Conservation (phyloP, 2,113 vertebrate species). For the Scytalopus superciliaris region DNA sequence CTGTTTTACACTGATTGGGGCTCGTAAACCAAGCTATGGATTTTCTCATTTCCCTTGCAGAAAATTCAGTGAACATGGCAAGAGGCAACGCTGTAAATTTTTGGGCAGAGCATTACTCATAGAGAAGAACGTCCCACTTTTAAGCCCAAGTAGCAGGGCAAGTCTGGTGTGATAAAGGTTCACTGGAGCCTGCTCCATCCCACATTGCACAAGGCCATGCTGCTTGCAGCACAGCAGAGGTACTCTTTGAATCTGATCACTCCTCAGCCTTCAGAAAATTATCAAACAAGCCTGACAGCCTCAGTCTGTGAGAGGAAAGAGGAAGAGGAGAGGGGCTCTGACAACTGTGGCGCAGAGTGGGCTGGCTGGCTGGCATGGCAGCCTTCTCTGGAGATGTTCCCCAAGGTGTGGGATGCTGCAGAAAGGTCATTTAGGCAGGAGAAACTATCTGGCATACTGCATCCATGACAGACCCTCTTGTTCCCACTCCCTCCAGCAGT, state of each 20-base stretch:
- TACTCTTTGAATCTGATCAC: neutral
- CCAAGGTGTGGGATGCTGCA: fast-evolving
- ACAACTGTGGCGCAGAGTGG: fast-evolving
- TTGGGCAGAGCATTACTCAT: neutral
- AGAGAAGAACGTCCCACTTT: neutral
- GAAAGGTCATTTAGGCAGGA: neutral
- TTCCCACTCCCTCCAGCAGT: neutral
- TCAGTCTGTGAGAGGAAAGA: neutral
- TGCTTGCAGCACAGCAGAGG: neutral
- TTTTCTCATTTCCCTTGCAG: conserved; percentile 55
- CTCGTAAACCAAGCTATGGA: conserved; percentile 46
- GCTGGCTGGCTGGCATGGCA: neutral
- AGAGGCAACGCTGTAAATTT: neutral
- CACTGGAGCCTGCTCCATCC: neutral
- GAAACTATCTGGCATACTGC: neutral
- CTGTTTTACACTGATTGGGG: conserved; percentile 36
- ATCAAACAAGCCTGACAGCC: fast-evolving
- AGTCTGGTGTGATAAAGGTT: neutral
- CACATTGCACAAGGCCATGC: fast-evolving
- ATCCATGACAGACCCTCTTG: neutral
- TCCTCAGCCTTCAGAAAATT: neutral
- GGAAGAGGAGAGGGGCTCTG: neutral
- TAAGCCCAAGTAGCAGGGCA: neutral
- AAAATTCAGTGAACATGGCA: neutral
- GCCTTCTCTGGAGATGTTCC: neutral